phyloP scores from a whole-genome alignment of 2,888 invertebrate genomes.

The Parthenolecanium corni region DNA sequence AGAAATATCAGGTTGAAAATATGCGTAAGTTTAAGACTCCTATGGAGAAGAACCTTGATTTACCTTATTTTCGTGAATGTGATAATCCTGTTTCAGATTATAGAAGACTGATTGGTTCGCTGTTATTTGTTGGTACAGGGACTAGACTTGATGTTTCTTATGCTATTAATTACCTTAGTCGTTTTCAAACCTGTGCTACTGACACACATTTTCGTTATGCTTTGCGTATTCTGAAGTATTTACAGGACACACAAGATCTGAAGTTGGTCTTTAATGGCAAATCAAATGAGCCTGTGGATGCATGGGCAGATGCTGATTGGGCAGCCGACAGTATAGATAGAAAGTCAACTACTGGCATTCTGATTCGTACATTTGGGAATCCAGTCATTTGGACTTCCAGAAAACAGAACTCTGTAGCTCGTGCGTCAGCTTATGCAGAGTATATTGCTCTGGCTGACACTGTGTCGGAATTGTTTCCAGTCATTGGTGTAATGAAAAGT shows the following conservation, averaged over 20 bases:
- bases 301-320: not conserved
- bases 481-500: not conserved
- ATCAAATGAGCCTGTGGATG: not conserved
- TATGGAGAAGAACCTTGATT: not conserved
- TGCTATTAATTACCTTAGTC: not conserved
- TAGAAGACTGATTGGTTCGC: not conserved
- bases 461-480: not conserved
- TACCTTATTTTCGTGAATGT: not conserved
- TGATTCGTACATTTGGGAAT: not conserved
- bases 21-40: not conserved
- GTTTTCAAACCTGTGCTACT: constrained; percentile 1
- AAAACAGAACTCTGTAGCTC: not conserved
- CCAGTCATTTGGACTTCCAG: not conserved
- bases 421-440: not conserved
- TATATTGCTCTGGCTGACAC: constrained; percentile 3
- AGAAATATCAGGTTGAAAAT: not conserved
- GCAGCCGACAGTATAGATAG: not conserved
- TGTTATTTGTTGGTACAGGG: not conserved
- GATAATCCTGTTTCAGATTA: not conserved
- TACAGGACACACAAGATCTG: not conserved
- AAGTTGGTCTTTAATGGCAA: not conserved
- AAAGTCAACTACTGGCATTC: not conserved
- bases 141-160: constrained; percentile 3
- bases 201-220: not conserved
- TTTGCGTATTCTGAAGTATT: not conserved